Evolutionary conservation across 1,140 invertebrate species (phyloP).

Genomic region (Reticulitermes speratus): DNA sequence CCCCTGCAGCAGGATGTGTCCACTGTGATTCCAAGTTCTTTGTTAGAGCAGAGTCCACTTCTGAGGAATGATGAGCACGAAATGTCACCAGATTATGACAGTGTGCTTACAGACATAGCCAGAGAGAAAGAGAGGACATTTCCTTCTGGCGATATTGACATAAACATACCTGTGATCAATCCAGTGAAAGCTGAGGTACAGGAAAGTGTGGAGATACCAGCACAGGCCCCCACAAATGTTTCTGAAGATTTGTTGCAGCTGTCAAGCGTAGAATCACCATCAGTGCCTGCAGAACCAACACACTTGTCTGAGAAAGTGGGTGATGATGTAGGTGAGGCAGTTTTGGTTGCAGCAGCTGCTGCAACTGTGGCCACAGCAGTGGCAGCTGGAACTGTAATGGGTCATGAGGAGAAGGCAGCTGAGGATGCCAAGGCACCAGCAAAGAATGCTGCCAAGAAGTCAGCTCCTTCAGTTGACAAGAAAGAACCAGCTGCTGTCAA

Average conservation of each 20-base stretch:
- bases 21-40: no score
- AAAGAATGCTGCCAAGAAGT: slow-evolving; percentile 27
- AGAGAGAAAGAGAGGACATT: no score
- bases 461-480: slow-evolving; percentile 39
- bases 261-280: background rate
- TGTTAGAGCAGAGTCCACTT: no score
- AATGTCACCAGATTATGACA: no score
- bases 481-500: slow-evolving; percentile 37
- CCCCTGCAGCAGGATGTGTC: no score
- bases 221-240: background rate
- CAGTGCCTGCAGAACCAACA: background rate
- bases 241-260: background rate
- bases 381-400: slow-evolving; percentile 41
- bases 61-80: no score
- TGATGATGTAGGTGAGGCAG: background rate
- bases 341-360: background rate
- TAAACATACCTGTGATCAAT: no score
- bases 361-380: slow-evolving; percentile 38
- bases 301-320: no score
- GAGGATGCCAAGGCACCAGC: slow-evolving; percentile 34
- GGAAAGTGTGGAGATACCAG: background rate
- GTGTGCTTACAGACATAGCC: no score
- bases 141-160: no score
- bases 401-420: slow-evolving; percentile 38
- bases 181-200: no score